Conservation (phyloP, 2,113 vertebrate species). For the Canis aureus region DNA sequence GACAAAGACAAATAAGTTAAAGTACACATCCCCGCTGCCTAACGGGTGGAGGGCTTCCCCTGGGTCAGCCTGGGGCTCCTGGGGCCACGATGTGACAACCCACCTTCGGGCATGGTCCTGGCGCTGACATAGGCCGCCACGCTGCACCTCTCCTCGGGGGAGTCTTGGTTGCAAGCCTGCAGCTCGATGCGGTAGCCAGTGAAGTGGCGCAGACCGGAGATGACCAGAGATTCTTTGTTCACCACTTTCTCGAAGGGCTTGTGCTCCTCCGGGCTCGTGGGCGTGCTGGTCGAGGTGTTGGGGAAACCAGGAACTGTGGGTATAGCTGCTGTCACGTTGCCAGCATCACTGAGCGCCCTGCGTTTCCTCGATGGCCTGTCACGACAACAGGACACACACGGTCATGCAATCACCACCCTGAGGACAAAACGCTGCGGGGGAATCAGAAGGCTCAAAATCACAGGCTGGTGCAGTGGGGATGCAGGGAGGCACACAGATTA, state of each 20-base stretch:
- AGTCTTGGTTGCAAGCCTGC: constrained; percentile 95
- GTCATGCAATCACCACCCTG: fast-evolving
- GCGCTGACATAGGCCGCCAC: constrained; percentile 95
- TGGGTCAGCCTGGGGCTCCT: fast-evolving
- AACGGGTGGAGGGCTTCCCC: too few species aligned
- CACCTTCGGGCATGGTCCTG: constrained; percentile 97
- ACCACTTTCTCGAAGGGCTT: constrained; percentile 91
- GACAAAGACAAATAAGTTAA: background rate
- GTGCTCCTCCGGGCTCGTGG: constrained; percentile 85
- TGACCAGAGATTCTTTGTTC: constrained; percentile 93
- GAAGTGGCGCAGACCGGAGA: constrained; percentile 96
- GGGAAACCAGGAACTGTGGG: constrained; percentile 82
- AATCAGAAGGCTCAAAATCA: background rate
- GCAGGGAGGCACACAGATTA: background rate
- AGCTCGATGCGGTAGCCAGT: constrained; percentile 98
- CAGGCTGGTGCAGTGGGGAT: background rate
- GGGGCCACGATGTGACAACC: background rate
- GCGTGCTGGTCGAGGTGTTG: constrained; percentile 81
- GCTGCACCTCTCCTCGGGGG: constrained; percentile 90
- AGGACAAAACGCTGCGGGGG: fast-evolving
- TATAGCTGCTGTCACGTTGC: constrained; percentile 87
- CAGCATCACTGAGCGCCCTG: constrained; percentile 90
- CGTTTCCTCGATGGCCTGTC: constrained; percentile 92
- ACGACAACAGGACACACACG: fast-evolving
- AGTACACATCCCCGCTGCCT: fast-evolving